phyloP scores from a whole-genome alignment of 2,113 vertebrate species.

The Rhynchomys soricoides region DNA sequence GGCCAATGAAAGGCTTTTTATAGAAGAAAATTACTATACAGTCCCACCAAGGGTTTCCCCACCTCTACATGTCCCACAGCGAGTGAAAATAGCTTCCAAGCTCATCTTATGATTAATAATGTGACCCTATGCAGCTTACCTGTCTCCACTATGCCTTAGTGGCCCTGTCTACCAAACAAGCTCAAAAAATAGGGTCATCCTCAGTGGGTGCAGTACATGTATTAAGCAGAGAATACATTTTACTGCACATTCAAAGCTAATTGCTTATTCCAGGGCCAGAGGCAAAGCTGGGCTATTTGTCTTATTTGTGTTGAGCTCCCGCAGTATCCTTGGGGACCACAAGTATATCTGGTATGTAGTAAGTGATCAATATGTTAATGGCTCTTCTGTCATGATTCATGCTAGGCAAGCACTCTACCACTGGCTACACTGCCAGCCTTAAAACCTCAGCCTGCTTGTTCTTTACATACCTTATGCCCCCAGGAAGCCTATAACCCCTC shows the following conservation, averaged over 20 bases:
- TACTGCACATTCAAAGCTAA: neutral
- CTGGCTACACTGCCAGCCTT: neutral
- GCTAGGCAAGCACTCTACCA: neutral
- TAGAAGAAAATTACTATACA: neutral
- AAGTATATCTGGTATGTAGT: neutral
- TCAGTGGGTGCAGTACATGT: fast-evolving
- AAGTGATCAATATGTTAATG: neutral
- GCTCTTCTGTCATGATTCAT: neutral
- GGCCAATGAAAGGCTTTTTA: neutral
- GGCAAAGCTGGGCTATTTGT: neutral
- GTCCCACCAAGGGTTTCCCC: neutral
- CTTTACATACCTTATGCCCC: neutral
- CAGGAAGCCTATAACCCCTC: neutral
- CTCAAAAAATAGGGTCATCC: neutral
- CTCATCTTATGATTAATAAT: neutral
- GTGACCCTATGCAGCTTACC: neutral
- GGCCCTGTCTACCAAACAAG: neutral
- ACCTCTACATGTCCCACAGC: fast-evolving
- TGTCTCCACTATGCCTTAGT: neutral
- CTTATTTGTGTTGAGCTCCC: neutral
- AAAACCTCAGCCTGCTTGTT: neutral
- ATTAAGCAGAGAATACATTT: neutral
- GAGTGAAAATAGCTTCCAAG: neutral
- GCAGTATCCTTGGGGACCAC: neutral
- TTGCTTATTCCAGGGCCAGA: neutral